phyloP scores from a whole-genome alignment of 2,113 vertebrate species.

The Scortum barcoo region DNA sequence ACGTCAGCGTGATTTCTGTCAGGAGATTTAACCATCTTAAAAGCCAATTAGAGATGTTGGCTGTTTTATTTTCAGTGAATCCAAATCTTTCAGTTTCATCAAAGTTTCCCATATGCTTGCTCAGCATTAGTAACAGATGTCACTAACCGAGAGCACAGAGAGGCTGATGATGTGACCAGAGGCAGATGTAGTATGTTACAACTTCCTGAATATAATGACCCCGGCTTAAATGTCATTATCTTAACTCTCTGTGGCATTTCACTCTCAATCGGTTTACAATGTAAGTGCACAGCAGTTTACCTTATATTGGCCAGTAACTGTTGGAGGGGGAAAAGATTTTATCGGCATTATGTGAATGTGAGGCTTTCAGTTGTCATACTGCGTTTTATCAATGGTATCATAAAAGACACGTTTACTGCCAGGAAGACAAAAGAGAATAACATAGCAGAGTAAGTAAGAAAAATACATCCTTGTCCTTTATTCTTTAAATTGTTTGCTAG shows the following conservation, averaged over 20 bases:
- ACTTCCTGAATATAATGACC: constrained; percentile 70
- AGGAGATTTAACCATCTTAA: constrained; percentile 66
- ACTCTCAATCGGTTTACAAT: constrained; percentile 33
- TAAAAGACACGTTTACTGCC: constrained; percentile 16
- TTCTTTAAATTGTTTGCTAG: neutral
- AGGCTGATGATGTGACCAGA: constrained; percentile 60
- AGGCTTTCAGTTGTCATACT: constrained; percentile 29
- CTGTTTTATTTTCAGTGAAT: constrained; percentile 57
- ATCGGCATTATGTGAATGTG: constrained; percentile 9
- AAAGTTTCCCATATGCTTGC: constrained; percentile 71
- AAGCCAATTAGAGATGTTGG: constrained; percentile 69
- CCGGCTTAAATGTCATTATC: constrained; percentile 55
- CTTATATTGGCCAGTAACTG: constrained; percentile 10
- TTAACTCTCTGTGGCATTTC: constrained; percentile 53
- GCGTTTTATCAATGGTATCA: constrained; percentile 18
- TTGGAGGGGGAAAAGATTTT: constrained; percentile 13
- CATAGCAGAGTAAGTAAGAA: neutral
- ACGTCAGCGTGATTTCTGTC: constrained; percentile 71
- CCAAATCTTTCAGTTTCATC: constrained; percentile 71
- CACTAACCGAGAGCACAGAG: constrained; percentile 48
- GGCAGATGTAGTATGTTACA: constrained; percentile 61
- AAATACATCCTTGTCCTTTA: neutral
- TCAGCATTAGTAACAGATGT: constrained; percentile 76
- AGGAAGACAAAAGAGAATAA: constrained; percentile 10
- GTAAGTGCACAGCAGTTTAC: constrained; percentile 38